Evolutionary conservation across 2,888 invertebrate species (phyloP), one percentile per base, ranked within the genome.

Genomic region (Ellobium chinense): DNA sequence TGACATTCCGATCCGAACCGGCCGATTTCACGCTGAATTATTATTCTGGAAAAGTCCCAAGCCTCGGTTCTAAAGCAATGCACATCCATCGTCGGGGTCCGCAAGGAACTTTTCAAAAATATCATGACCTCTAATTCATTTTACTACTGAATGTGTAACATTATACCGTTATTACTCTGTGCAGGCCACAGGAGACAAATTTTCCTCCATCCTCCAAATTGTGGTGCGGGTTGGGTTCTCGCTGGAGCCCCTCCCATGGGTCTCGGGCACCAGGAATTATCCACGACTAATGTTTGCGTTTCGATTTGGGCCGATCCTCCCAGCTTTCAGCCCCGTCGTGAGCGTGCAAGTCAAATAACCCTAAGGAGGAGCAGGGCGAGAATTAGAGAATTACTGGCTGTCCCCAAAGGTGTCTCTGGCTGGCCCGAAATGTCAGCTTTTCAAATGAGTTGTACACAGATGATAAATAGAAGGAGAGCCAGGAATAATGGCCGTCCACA

Each of bases 371-470:
- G 63, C 36, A 54, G 69, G 70, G 54, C 66, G 72, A 81, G 82
- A 82, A 73, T 74, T 46, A 68, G 80, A 78, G 81, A 83, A 81
- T 81, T 81, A 83, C 75, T 60, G 39, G 54, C 62, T 29, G 36
- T 60, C 78, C 81, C 78, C 56, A 68, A 27, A 60, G 83, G 83
- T 81, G 69, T 56, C 75, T 54, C 70, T 62, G 46, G 76, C 78
- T 62, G 78, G 81, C 63, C 74, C 69, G 65, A 75, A 81, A 83
- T 81, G 83, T 83, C 83, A 81, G 78, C 78, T 83, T 78, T 83
- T 83, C 80, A 78, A 81, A 83, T 81, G 83, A 83, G 78, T 83
- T 83, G 81, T 83, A 81, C 80, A 80, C 81, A 78, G 81, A 83
- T 83, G 83, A 83, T 83, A 83, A 83, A 83, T 83, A 83, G 80